Conservation (phyloP, 2,113 vertebrate genomes). For the Actenoides lindsayi region DNA sequence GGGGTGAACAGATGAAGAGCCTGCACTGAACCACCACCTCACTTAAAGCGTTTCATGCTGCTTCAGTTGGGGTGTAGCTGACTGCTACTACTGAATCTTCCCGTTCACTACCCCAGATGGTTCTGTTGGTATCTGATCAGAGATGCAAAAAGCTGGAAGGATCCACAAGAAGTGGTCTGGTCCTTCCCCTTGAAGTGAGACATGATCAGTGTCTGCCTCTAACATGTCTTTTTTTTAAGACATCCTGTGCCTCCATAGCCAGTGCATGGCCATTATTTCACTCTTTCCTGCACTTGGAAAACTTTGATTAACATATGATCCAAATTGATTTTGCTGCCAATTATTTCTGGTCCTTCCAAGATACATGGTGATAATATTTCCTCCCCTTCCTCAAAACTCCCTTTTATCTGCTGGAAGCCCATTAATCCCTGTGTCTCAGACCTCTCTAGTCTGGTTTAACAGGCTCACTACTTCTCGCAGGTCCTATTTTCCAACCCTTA, state of each 20-base stretch:
- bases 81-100: neutral
- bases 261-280: neutral
- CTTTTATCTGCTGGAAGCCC: neutral
- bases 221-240: neutral
- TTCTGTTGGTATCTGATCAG: neutral
- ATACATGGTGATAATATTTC: neutral
- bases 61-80: neutral
- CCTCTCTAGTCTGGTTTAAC: neutral
- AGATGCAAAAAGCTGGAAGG: neutral
- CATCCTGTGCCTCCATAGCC: neutral
- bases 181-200: neutral
- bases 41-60: neutral
- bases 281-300: neutral
- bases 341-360: conserved; percentile 17
- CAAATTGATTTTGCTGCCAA: conserved; percentile 5
- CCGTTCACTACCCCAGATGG: neutral
- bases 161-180: neutral
- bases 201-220: neutral
- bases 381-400: neutral
- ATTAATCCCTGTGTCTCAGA: neutral
- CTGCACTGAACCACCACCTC: neutral
- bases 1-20: neutral
- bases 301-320: neutral
- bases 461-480: neutral
- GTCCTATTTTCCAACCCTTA: neutral